A percentile compares a stretch with the other conserved stretches of the same genome.
phyloP scores from a whole-genome alignment of 2,113 vertebrate species.

The Corydoras maculifer region DNA sequence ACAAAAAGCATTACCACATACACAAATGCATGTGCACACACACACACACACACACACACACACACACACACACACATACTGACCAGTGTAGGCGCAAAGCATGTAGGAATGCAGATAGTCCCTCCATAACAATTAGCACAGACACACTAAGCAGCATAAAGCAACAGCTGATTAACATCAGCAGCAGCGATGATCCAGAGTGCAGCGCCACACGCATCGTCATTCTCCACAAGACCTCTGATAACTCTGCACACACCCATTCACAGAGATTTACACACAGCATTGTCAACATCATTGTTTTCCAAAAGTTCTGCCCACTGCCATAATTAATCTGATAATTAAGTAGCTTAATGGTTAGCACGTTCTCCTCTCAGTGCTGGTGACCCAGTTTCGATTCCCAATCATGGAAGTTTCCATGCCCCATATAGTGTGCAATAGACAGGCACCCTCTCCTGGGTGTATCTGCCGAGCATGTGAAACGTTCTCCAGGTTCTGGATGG shows the following conservation, averaged over 20 bases:
- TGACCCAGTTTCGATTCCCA: no score
- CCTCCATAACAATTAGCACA: conserved; percentile 49
- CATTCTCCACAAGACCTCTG: conserved; percentile 52
- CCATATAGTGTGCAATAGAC: no score
- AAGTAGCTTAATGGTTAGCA: no score
- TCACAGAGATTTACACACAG: no score
- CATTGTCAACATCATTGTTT: no score
- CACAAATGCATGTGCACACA: not conserved
- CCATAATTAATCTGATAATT: no score
- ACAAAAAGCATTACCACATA: not conserved
- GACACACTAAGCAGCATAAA: conserved; percentile 43
- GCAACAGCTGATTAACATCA: conserved; percentile 37
- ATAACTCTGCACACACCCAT: conserved; percentile 39
- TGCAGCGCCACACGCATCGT: conserved; percentile 40
- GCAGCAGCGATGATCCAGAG: conserved; percentile 25
- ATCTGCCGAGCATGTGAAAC: no score
- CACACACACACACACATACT: not conserved
- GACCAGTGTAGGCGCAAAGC: conserved; percentile 50
- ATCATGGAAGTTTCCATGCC: no score
- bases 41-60: not conserved
- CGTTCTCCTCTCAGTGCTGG: no score
- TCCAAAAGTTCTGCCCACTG: no score
- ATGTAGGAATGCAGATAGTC: conserved; percentile 52
- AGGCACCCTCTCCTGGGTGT: no score
- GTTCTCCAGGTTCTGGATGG: no score